Evolutionary conservation across 2,888 invertebrate genomes (phyloP), one percentile per base, ranked within the genome.

Genomic region (Platypus cylindrus): DNA sequence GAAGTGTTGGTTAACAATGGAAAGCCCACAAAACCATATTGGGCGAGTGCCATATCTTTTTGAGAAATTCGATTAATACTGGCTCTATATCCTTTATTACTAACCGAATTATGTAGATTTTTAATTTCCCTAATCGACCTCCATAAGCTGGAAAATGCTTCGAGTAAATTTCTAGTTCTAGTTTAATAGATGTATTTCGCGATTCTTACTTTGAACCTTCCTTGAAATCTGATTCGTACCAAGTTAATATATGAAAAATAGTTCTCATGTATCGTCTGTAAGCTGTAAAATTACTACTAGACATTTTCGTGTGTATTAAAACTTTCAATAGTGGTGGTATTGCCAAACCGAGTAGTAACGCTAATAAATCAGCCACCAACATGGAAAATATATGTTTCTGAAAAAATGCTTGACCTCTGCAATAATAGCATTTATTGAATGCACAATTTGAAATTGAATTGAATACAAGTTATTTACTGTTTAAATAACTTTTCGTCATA

Each of bases 11-110:
- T 41, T 3, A 80, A 51, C 0, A 84, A 55, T 1, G 75, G 65
- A 45, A 76, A 76, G 0, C 87, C 90, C 53, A 90, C 71, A 55
- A 91, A 91, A 2, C 81, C n/a, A n/a, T n/a, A n/a, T n/a, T n/a
- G n/a, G n/a, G n/a, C n/a, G n/a, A n/a, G n/a, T n/a, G n/a, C n/a
- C 70, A 93, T 73, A 55, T 90, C 89, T 45, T 78, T 71, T 57
- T 91, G 91, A 0, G 80, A 75, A 17, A 90, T 76, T 23, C 66
- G 63, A 0, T 71, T 70, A 2, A 66, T 44, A 3, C 70, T 46
- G 1, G 62, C 62, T n/a, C 63, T 55, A 12, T 55, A 55, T 23
- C 69, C 63, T 38, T 65, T 59, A 11, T 68, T 63, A 26, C 74
- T 75, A 0, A 78, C 76, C 1, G 68, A 64, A 24, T 75, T 62